phyloP scores from a whole-genome alignment of 1,140 invertebrate genomes.

The Cecropterus lyciades region DNA sequence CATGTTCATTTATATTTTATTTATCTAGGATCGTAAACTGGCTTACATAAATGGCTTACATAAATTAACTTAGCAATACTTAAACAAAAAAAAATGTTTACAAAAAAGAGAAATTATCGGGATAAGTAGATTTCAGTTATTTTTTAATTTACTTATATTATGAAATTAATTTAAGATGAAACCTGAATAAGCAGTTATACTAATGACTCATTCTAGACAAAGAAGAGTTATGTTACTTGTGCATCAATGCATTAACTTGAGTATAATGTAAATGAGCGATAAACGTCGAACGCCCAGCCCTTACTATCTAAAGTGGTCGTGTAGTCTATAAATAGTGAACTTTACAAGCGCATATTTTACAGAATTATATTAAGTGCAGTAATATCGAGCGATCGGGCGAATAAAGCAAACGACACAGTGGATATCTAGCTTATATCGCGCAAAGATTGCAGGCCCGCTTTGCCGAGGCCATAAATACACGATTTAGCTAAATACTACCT shows the following conservation, averaged over 20 bases:
- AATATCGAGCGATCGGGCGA: conserved; percentile 27
- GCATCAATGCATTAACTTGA: conserved; percentile 1
- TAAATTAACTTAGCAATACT: too few relatives aligned
- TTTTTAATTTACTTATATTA: too few relatives aligned
- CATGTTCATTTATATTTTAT: too few relatives aligned
- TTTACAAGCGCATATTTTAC: conserved; percentile 34
- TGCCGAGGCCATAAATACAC: conserved; percentile 54
- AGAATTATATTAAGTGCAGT: conserved; percentile 33
- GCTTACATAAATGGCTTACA: too few relatives aligned
- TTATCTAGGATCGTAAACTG: too few relatives aligned
- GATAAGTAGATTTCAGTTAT: too few relatives aligned
- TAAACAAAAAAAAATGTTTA: too few relatives aligned
- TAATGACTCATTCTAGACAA: too few relatives aligned
- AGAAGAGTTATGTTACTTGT: neutral
- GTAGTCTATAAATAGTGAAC: conserved; percentile 19
- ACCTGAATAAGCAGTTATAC: neutral
- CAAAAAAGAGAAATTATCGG: too few relatives aligned
- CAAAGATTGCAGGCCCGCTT: conserved; percentile 51
- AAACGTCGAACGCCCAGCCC: conserved; percentile 9
- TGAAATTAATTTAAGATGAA: neutral
- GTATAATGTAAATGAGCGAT: conserved; percentile 4
- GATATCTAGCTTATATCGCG: conserved; percentile 34
- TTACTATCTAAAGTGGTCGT: conserved; percentile 20
- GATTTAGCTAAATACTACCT: conserved; percentile 67
- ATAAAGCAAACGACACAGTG: conserved; percentile 24